Conservation (phyloP, 1,140 invertebrate species). For the Zeugodacus cucurbitae region DNA sequence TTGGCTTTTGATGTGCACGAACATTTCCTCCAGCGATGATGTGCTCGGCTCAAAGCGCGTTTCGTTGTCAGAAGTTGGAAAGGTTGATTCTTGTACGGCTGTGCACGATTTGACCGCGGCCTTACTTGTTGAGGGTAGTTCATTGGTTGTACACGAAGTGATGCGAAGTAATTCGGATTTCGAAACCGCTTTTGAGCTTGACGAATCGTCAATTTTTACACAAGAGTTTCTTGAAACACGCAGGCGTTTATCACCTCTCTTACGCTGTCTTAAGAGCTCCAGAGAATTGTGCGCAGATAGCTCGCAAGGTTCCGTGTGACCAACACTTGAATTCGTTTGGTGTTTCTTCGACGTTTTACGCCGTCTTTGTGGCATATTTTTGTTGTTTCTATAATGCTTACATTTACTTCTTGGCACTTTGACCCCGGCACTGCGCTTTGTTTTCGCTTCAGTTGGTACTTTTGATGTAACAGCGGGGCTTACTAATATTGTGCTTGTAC, state of each 20-base stretch:
- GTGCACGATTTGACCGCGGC: not conserved
- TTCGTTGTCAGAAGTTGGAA: not conserved
- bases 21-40: not conserved
- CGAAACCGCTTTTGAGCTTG: not conserved
- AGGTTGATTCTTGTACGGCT: not conserved
- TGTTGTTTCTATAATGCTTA: not conserved
- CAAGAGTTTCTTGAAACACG: no score
- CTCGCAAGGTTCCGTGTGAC: no score
- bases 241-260: no score
- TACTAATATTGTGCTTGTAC: not conserved
- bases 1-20: not conserved
- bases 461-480: not conserved
- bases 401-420: not conserved
- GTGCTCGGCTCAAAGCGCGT: not conserved
- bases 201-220: no score
- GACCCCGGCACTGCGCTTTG: not conserved
- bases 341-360: not conserved
- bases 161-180: not conserved
- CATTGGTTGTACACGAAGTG: not conserved
- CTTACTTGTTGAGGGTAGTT: not conserved
- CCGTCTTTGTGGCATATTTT: not conserved
- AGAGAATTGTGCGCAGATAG: no score
- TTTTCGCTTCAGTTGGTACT: not conserved
- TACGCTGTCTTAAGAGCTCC: no score
- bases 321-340: no score